phyloP scores from a whole-genome alignment of 2,888 invertebrate species.

The Zhuqinia jingwanae region DNA sequence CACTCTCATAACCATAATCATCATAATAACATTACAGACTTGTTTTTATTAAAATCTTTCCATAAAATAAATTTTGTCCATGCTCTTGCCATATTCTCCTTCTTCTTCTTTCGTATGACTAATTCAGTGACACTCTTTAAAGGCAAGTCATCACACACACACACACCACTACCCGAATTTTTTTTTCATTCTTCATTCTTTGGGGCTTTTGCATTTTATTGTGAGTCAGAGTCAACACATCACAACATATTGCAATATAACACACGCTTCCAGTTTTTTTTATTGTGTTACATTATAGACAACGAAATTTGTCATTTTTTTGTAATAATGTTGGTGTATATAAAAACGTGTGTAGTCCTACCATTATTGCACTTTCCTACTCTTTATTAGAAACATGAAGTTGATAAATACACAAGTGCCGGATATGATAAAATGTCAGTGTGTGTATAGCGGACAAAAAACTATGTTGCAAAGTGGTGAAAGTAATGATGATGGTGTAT shows the following conservation, averaged over 20 bases:
- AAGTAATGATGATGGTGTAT: background rate
- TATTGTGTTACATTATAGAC: background rate
- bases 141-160: too few species aligned
- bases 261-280: background rate
- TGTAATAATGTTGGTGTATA: background rate
- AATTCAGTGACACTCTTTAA: too few species aligned
- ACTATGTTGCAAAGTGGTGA: background rate
- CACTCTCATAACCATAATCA: too few species aligned
- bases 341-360: background rate
- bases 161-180: too few species aligned
- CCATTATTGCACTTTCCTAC: background rate
- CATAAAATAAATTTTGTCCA: too few species aligned
- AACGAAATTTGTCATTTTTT: constrained; percentile 6
- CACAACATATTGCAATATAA: background rate
- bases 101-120: too few species aligned
- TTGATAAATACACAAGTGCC: constrained; percentile 7
- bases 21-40: too few species aligned
- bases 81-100: too few species aligned
- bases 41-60: too few species aligned
- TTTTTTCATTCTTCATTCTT: too few species aligned
- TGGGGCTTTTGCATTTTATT: too few species aligned
- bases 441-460: background rate
- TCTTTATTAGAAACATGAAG: background rate
- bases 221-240: background rate
- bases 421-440: background rate